Conservation (phyloP, 2,797 vertebrate genomes). For the Alca torda region DNA sequence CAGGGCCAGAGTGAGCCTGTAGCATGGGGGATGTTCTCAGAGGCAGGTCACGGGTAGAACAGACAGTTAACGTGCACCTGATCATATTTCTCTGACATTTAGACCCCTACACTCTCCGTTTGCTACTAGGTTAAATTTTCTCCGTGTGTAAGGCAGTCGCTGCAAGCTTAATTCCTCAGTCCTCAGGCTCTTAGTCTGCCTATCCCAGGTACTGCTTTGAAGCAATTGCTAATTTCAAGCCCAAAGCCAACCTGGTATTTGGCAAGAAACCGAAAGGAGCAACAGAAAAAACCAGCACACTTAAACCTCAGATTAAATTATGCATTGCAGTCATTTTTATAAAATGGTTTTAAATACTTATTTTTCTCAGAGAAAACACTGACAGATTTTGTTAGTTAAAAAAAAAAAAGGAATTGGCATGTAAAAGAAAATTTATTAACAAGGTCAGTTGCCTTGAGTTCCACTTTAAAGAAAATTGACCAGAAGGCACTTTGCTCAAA, state of each 20-base stretch:
- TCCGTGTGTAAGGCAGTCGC: fast-evolving
- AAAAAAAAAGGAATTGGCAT: no score
- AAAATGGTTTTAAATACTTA: background rate
- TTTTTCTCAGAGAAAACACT: background rate
- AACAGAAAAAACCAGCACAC: background rate
- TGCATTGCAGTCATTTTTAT: background rate
- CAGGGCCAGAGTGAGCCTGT: background rate
- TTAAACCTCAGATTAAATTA: background rate
- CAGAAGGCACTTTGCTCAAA: background rate
- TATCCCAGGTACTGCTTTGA: fast-evolving
- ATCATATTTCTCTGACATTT: background rate
- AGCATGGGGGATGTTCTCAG: fast-evolving
- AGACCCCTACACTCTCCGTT: background rate
- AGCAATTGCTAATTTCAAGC: background rate
- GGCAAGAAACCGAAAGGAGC: background rate
- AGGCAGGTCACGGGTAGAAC: fast-evolving
- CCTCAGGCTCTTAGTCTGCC: background rate
- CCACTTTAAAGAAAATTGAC: fast-evolving
- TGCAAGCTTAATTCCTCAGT: background rate
- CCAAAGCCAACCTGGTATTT: background rate
- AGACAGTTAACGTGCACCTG: fast-evolving
- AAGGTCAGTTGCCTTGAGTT: background rate
- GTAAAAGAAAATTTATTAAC: background rate
- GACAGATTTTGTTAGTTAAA: background rate
- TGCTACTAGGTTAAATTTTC: background rate